Evolutionary conservation across 2,888 invertebrate genomes (phyloP).

Genomic region (Drosophila formosana): DNA sequence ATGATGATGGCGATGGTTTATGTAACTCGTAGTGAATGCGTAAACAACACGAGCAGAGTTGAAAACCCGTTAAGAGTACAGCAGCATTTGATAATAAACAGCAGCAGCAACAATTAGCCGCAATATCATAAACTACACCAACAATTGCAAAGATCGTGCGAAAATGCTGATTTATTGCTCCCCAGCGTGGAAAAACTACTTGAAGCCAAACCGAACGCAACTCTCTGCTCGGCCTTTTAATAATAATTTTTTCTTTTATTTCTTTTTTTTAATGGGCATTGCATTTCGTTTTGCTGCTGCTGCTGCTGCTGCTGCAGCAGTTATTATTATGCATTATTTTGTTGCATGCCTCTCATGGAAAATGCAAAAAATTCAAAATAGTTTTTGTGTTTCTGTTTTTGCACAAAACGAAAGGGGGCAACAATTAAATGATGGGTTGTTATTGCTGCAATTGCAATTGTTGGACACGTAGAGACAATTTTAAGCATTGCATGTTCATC

Average conservation of each 20-base stretch:
- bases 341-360: constrained; percentile 27
- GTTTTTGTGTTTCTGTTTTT: neutral
- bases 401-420: constrained; percentile 4
- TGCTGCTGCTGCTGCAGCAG: constrained; percentile 20
- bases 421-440: constrained; percentile 15
- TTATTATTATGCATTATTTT: constrained; percentile 25
- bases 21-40: constrained; percentile 25
- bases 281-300: constrained; percentile 16
- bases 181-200: constrained; percentile 8
- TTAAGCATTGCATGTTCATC: constrained; percentile 14
- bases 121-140: constrained; percentile 43
- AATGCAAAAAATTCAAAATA: constrained; percentile 21
- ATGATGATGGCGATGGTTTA: constrained; percentile 17
- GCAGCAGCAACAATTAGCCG: constrained; percentile 43
- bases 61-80: constrained; percentile 36
- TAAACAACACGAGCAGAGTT: constrained; percentile 12
- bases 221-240: constrained; percentile 15
- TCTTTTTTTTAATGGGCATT: constrained; percentile 12
- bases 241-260: constrained; percentile 2
- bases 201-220: constrained; percentile 27
- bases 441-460: neutral
- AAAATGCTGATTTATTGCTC: constrained; percentile 49
- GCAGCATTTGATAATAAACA: constrained; percentile 40
- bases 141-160: constrained; percentile 43
- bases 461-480: constrained; percentile 19